A percentile compares a stretch with the other conserved stretches of the same genome.
Conservation (phyloP, 1,140 invertebrate genomes). For the Drosophila repletoides region DNA sequence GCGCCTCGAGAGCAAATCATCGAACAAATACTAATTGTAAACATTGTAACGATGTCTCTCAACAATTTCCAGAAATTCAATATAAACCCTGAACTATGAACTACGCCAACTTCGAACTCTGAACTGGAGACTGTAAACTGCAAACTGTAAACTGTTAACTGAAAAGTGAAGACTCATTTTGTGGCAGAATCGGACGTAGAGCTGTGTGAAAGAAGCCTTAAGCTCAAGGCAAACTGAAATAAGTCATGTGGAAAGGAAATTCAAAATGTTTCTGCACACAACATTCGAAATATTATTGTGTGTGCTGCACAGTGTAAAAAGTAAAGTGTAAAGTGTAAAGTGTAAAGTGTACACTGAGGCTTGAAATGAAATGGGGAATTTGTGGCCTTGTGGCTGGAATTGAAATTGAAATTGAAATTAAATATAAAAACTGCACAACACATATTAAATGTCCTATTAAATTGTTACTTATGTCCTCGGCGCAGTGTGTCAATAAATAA, state of each 20-base stretch:
- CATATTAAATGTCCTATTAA: constrained; percentile 15
- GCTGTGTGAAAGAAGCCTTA: not conserved
- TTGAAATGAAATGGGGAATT: constrained; percentile 15
- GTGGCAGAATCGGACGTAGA: too few relatives aligned
- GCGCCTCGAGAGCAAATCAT: constrained; percentile 11
- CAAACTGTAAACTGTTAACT: too few relatives aligned
- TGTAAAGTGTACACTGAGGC: not conserved
- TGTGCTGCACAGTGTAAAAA: not conserved
- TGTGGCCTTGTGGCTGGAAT: constrained; percentile 6
- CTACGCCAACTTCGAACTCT: too few relatives aligned
- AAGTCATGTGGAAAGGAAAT: not conserved
- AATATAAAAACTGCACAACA: not conserved
- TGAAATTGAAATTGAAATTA: constrained; percentile 8
- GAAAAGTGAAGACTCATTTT: not conserved
- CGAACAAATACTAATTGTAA: constrained; percentile 42
- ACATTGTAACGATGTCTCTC: constrained; percentile 20
- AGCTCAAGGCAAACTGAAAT: not conserved
- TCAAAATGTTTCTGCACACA: not conserved
- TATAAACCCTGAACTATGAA: constrained; percentile 3
- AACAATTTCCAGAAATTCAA: constrained; percentile 12
- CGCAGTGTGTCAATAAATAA: constrained; percentile 23
- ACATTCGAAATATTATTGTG: constrained; percentile 3
- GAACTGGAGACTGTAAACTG: not conserved
- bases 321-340: too few relatives aligned
- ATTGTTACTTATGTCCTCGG: constrained; percentile 8